Base-by-base conservation (phyloP, 2,888 invertebrate species). In the Lottia gigantea region DNA sequence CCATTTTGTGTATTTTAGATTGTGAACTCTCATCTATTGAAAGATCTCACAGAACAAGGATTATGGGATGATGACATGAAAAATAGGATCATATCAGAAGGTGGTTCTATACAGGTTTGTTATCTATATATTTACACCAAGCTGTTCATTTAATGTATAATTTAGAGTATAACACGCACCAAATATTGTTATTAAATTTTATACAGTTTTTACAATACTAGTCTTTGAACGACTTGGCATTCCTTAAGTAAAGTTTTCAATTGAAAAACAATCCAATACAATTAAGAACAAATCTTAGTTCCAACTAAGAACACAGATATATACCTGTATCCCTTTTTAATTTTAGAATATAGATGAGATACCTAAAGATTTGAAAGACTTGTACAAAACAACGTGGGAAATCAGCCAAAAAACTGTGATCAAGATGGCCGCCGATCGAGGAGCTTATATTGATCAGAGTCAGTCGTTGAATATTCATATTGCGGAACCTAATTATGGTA, bases 341-440 rank as follows among this genome's bases (percentile, higher is more conserved):
- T 71, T 70, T 15, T 78, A 90, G 92, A 92, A 92, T 75, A 94
- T 98, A 79, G 93, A 93, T 26, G 90, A 90, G 23, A 95, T 98
- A 81, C 97, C 98, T 0, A 92, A 93, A 78, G 92, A 95, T 74
- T 90, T 98, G 64, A 94, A 96, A 85, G 92, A 92, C 0, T 91
- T 98, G 16, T 98, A 98, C 88, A 97, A 97, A 90, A 98, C 98
- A 0, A 96, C 97, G 1, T 98, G 98, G 98, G 98, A 98, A 90
- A 94, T 98, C 76, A 93, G 96, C 1, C 97, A 98, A 76, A 96
- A 95, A 88, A 93, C 92, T 0, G 92, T 98, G 8, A 92, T 98
- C 31, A 93, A 97, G 88, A 97, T 98, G 98, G 97, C 98, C 15
- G 97, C 97, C 0, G 98, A 98, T 88, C 92, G 99, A 77, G 98